These are phyloP conservation scores for Pimpla rufipes DNA, from an alignment of 2,888 invertebrate species.

Conservation along the genomic window DNA sequence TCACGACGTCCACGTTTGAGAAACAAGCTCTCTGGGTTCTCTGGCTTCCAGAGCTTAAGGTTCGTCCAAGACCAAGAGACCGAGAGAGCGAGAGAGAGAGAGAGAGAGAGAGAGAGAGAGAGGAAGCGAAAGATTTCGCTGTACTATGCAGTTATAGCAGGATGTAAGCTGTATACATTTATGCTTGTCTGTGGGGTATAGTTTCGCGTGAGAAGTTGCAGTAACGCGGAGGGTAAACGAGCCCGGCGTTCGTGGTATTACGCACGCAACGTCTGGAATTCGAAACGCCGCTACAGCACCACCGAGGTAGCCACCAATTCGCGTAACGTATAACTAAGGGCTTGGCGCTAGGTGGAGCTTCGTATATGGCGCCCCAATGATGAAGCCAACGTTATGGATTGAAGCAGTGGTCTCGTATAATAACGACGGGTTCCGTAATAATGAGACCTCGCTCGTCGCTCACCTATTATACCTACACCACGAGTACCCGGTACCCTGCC, in stretches of 20 bases:
- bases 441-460: conserved; percentile 19
- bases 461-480: not conserved
- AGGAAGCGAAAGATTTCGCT: conserved; percentile 3
- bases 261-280: conserved; percentile 74
- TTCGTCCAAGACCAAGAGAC: not conserved
- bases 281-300: conserved; percentile 59
- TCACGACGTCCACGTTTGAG: conserved; percentile 27
- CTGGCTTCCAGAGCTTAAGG: conserved; percentile 21
- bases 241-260: conserved; percentile 42
- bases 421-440: conserved; percentile 23
- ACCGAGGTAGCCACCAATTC: conserved; percentile 34
- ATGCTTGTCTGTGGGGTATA: conserved; percentile 36
- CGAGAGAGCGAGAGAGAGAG: not conserved
- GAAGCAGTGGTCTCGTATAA: conserved; percentile 8
- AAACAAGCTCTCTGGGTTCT: conserved; percentile 14
- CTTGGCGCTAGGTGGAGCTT: conserved; percentile 4
- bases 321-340: conserved; percentile 22
- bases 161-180: conserved; percentile 21
- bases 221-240: conserved; percentile 75
- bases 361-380: conserved; percentile 8
- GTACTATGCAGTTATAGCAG: conserved; percentile 28
- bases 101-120: not conserved
- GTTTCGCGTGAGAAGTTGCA: conserved; percentile 74
- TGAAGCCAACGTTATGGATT: conserved; percentile 41
- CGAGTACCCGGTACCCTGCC: not conserved